Base-by-base conservation (phyloP, 2,113 vertebrate genomes). In the Pygoscelis antarcticus region DNA sequence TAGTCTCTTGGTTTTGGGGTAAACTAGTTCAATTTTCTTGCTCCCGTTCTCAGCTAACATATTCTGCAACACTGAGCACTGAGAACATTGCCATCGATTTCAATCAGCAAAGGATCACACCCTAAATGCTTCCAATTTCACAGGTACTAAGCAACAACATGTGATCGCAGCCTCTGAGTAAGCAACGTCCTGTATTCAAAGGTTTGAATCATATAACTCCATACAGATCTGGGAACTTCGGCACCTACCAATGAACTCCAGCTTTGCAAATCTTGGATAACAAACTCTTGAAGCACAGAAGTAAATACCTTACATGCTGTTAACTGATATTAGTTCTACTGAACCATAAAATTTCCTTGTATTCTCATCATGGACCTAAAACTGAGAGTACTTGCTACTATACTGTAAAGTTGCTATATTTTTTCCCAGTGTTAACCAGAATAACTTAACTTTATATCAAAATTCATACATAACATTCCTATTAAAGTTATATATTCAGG, bases 1-100 rank as follows among this genome's bases (percentile, higher is more conserved):
- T 4, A 81, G 42, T 38, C 7, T 87, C 29, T 16, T 30, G n/a
- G 42, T 17, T 96, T 79, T 4, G 16, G 13, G 40, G 52, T 29
- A 77, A 85, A 87, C 25, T 2, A 77, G 75, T 62, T 17, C 61
- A 26, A 42, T 80, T 80, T 88, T 83, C 78, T 79, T 49, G 4
- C 58, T 90, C 88, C 82, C 1, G 0, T 61, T 66, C 47, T 44
- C 82, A 88, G 70, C 36, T 88, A 91, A 87, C 70, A 46, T 40
- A 89, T 70, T 74, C 92, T 86, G 54, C 79, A 80, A 83, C 78
- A 58, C 3, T 57, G 81, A 91, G 54, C 81, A 62, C 57, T n/a
- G 68, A 94, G 97, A 93, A 97, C 76, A 96, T 87, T 94, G 90
- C 51, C 88, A 97, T 92, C 93, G 97, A 97, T 97, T 97, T 96